Conservation (phyloP, 2,113 vertebrate species). For the Forbesichthys papilliferus region DNA sequence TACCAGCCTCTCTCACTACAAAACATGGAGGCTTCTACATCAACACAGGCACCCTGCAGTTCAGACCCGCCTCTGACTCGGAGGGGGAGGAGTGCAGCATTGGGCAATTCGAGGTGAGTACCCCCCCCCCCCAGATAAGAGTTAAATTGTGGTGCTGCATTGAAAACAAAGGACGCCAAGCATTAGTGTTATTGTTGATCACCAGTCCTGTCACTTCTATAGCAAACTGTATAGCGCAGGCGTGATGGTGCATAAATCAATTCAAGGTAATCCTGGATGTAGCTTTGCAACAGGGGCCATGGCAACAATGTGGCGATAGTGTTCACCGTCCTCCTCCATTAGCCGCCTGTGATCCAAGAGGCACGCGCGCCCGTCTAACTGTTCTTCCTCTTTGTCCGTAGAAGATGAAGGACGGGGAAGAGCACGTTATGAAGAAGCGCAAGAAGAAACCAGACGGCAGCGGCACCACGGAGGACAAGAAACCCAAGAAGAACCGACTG, state of each 20-base stretch:
- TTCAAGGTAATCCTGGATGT: too few relatives aligned
- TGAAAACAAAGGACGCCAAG: too few relatives aligned
- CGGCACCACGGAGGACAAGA: slow-evolving; percentile 90
- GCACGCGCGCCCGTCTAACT: neutral
- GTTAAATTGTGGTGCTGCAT: neutral
- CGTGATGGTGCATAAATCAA: too few relatives aligned
- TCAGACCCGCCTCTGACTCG: slow-evolving; percentile 92
- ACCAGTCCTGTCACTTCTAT: too few relatives aligned
- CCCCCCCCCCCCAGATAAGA: neutral
- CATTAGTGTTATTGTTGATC: too few relatives aligned
- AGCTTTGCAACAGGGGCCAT: too few relatives aligned
- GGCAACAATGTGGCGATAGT: too few relatives aligned
- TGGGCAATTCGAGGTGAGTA: slow-evolving; percentile 86
- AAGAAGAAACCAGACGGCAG: slow-evolving; percentile 88
- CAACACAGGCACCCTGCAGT: slow-evolving; percentile 97
- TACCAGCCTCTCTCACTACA: slow-evolving; percentile 94
- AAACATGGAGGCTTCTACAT: slow-evolving; percentile 99
- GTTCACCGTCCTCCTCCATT: too few relatives aligned
- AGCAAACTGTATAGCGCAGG: too few relatives aligned
- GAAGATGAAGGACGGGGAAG: slow-evolving; percentile 91
- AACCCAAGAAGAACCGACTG: slow-evolving; percentile 89
- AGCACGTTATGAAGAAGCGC: slow-evolving; percentile 88
- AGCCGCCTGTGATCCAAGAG: too few relatives aligned
- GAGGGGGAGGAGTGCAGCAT: slow-evolving; percentile 87
- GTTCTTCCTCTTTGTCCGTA: slow-evolving; percentile 10